Conservation (phyloP, 2,888 invertebrate species). For the Melanostoma mellinum region DNA sequence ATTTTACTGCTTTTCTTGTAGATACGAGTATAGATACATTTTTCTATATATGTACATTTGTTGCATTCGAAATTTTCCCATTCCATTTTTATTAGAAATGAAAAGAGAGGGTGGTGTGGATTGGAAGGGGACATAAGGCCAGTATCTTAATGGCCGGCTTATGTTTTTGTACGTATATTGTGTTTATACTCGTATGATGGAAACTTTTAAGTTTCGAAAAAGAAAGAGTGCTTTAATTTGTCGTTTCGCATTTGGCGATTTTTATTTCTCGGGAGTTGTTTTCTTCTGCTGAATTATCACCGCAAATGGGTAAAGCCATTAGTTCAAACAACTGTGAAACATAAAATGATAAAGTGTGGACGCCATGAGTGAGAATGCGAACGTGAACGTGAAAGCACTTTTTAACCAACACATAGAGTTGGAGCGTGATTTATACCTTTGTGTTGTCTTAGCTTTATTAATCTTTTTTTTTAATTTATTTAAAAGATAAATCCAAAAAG, state of each 20-base stretch:
- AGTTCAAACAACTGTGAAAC: constrained; percentile 60
- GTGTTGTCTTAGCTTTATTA: no score
- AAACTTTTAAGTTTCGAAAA: constrained; percentile 51
- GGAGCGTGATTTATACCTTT: no score
- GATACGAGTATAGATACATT: not conserved
- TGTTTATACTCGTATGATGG: not conserved
- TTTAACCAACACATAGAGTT: not conserved
- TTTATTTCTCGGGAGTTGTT: constrained; percentile 42
- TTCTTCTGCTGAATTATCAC: constrained; percentile 63
- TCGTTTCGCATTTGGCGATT: constrained; percentile 57
- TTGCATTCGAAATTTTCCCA: constrained; percentile 64
- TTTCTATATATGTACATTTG: constrained; percentile 28
- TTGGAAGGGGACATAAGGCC: constrained; percentile 7
- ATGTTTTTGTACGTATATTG: constrained; percentile 39
- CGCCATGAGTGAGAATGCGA: not conserved
- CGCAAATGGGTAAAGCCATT: constrained; percentile 63
- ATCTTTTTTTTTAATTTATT: no score
- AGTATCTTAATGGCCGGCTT: constrained; percentile 63
- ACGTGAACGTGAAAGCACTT: constrained; percentile 19
- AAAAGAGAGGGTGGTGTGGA: not conserved
- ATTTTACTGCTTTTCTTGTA: constrained; percentile 23
- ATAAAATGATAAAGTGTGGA: constrained; percentile 45
- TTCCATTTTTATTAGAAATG: constrained; percentile 35
- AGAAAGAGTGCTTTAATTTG: constrained; percentile 64
- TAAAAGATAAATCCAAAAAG: no score